phyloP scores from a whole-genome alignment of 2,888 invertebrate genomes.

The Mythimna vitellina region DNA sequence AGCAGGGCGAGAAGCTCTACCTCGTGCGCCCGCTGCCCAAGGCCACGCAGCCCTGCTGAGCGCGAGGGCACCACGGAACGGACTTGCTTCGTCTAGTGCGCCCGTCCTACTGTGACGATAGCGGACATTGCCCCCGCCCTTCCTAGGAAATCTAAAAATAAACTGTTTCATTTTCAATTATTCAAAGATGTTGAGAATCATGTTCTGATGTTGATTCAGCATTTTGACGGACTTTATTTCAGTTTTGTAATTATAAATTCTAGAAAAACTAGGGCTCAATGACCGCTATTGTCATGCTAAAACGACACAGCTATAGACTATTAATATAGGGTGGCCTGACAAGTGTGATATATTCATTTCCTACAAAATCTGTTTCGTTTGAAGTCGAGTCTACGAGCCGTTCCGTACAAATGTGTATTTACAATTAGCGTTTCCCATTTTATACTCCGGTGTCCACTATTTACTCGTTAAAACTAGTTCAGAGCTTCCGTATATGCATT shows the following conservation, averaged over 20 bases:
- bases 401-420: constrained; percentile 22
- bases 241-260: not conserved
- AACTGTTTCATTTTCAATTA: not conserved
- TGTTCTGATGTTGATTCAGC: not conserved
- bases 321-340: constrained; percentile 16
- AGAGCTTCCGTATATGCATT: constrained; percentile 65
- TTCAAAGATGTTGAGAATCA: not conserved
- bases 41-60: constrained; percentile 78
- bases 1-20: constrained; percentile 99
- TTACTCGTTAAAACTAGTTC: constrained; percentile 57
- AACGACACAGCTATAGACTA: constrained; percentile 6
- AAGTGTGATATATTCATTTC: constrained; percentile 39
- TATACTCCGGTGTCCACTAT: constrained; percentile 41
- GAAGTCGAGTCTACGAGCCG: constrained; percentile 30
- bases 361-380: constrained; percentile 21
- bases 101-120: not conserved
- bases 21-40: constrained; percentile 97
- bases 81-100: not conserved
- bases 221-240: not conserved
- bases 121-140: not conserved
- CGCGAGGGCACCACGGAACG: constrained; percentile 3
- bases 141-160: not conserved
- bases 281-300: not conserved
- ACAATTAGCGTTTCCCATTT: constrained; percentile 32
- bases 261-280: not conserved